phyloP scores from a whole-genome alignment of 2,113 vertebrate species.

The Cebidichthys violaceus region DNA sequence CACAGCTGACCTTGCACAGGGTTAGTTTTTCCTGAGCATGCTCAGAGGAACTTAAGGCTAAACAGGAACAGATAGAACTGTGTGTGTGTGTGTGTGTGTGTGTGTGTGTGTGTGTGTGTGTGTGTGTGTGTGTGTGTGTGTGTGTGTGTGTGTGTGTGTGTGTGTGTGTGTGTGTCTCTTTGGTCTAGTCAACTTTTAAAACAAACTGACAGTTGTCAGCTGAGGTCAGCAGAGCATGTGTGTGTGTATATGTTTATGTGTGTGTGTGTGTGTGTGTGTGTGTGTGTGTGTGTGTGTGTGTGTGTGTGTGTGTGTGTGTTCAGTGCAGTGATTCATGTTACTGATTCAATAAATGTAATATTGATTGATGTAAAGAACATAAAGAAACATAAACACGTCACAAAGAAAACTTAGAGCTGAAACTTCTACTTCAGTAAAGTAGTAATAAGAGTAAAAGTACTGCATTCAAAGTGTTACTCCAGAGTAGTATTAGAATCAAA shows the following conservation, averaged over 20 bases:
- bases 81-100: not conserved
- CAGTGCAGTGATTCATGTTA: not conserved
- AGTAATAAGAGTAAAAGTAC: no score
- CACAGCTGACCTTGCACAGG: constrained; percentile 1
- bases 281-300: not conserved
- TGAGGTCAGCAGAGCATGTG: constrained; percentile 8
- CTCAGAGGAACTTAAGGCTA: constrained; percentile 17
- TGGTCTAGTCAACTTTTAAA: constrained; percentile 2
- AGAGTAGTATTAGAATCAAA: no score
- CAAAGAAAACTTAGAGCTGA: not conserved
- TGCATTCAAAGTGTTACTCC: no score
- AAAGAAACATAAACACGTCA: not conserved
- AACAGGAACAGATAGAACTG: constrained; percentile 12
- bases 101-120: constrained; percentile 25
- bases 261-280: not conserved
- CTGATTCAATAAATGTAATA: not conserved
- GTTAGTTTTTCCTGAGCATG: not conserved
- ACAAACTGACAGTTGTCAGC: constrained; percentile 9
- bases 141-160: constrained; percentile 6
- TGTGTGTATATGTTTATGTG: not conserved
- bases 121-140: constrained; percentile 18
- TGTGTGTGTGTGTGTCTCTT: not conserved
- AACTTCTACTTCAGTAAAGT: no score
- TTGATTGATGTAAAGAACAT: not conserved
- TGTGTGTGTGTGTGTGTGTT: not conserved